Base-by-base conservation (phyloP, 92 coral and sea anemone genomes). In the Porites lobata region DNA sequence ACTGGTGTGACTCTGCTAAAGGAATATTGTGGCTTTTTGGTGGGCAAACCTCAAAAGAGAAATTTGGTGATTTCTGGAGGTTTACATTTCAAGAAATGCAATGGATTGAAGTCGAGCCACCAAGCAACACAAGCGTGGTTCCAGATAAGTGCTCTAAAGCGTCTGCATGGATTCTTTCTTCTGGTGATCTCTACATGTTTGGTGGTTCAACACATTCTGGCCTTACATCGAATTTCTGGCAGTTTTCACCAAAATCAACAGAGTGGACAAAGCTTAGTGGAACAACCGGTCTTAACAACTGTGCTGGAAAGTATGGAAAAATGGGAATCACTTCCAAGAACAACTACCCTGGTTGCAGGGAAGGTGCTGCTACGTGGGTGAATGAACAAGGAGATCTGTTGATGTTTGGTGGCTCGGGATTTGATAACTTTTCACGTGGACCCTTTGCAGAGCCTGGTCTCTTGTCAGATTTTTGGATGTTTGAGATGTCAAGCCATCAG, bases 341-440 rank as follows among this genome's bases (percentile, higher is more conserved):
- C 8, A 78, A 85, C 83, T 1, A 72, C 50, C 98, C 98, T 10
- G 96, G 98, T 19, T 90, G 96, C 11, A 88, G 97, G 13, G 81
- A 79, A 51, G 91, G 92, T 64, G 98, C 96, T 43, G 77, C 92
- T 15, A 73, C 92, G 13, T 96, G 99, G 99, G 64, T 76, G 9
- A 91, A 90, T 70, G 11, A 63, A 53, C 24, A 56, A 19, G 98
- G 93, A 1, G 38, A 85, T 69, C 75, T 96, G 85, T 93, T 94
- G 96, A 53, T 96, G 91, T 96, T 92, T 88, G 99, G 99, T 8
- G 99, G 99, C 20, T 86, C 92, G 57, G 99, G 99, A 3, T 95
- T 92, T 69, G 94, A 92, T 70, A 85, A 81, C 22, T 75, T 93
- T 57, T 80, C 86, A 12, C 70, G 74, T 68, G 83, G 86, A 57